Evolutionary conservation across 2,113 vertebrate species (phyloP).

Genomic region (Phaethornis superciliosus): DNA sequence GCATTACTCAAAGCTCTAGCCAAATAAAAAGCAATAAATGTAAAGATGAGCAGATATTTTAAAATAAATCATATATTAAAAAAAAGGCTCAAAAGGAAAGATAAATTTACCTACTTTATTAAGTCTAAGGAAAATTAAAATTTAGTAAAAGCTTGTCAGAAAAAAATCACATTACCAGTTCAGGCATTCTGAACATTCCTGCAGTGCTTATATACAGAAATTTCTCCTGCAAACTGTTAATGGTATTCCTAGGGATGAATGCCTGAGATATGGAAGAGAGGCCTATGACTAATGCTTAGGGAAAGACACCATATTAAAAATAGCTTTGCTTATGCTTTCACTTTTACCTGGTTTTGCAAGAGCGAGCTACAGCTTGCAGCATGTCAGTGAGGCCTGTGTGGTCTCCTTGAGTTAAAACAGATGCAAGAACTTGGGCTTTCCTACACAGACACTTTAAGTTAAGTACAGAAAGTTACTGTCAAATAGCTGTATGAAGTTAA

Average conservation of each 20-base stretch:
- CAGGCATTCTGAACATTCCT: not conserved
- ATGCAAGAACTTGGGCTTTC: not conserved
- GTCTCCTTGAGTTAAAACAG: not conserved
- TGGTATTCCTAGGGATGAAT: not conserved
- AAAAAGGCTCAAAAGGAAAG: not conserved
- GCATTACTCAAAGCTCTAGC: not conserved
- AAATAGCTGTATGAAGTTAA: not conserved
- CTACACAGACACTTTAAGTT: not conserved
- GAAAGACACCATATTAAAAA: not conserved
- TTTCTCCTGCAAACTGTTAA: not conserved
- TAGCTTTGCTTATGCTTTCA: not conserved
- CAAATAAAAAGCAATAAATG: not conserved
- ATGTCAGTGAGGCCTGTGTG: not conserved
- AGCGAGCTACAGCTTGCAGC: not conserved
- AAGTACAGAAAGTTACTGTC: not conserved
- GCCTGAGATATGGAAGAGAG: not conserved
- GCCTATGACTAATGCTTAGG: not conserved
- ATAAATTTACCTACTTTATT: not conserved
- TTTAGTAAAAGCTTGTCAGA: not conserved
- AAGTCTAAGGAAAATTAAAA: not conserved
- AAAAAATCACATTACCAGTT: not conserved
- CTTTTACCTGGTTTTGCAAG: conserved; percentile 27
- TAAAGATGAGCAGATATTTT: not conserved
- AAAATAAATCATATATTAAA: not conserved
- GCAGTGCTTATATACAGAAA: not conserved